Conservation (phyloP, 2,888 invertebrate genomes). For the Argyresthia albistria region DNA sequence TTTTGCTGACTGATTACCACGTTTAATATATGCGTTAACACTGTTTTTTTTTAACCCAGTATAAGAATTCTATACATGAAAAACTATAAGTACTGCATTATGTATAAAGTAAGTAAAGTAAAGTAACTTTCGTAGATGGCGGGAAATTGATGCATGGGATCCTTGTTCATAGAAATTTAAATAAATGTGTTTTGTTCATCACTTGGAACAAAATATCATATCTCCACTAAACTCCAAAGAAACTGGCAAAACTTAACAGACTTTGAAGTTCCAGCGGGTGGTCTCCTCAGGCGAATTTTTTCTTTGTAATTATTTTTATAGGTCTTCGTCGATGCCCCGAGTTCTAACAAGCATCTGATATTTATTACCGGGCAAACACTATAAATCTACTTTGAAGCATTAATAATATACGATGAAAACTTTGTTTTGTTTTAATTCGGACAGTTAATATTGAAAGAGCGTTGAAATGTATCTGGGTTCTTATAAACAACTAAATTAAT, state of each 20-base stretch:
- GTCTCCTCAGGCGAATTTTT: constrained; percentile 27
- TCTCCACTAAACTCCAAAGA: too few relatives aligned
- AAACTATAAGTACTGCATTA: too few relatives aligned
- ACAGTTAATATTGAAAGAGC: constrained; percentile 2
- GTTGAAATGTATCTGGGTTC: constrained; percentile 17
- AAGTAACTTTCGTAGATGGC: too few relatives aligned
- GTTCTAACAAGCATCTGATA: constrained; percentile 29
- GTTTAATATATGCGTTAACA: too few relatives aligned
- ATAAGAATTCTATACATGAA: too few relatives aligned
- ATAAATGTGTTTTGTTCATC: too few relatives aligned
- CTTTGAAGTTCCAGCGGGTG: constrained; percentile 22
- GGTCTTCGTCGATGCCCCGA: constrained; percentile 19
- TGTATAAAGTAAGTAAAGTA: too few relatives aligned
- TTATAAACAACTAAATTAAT: constrained; percentile 11
- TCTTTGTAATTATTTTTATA: constrained; percentile 30
- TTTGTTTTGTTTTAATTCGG: constrained; percentile 17
- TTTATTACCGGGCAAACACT: constrained; percentile 38
- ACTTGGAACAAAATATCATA: too few relatives aligned
- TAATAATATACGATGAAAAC: constrained; percentile 24
- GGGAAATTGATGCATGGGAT: too few relatives aligned
- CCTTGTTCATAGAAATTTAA: too few relatives aligned
- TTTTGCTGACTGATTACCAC: too few relatives aligned
- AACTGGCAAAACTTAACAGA: constrained; percentile 8
- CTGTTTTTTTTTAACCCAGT: too few relatives aligned
- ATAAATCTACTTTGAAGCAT: constrained; percentile 42